Evolutionary conservation across 1,140 invertebrate species (phyloP), one percentile per base, ranked within the genome.

Genomic region (Marisa cornuarietis): DNA sequence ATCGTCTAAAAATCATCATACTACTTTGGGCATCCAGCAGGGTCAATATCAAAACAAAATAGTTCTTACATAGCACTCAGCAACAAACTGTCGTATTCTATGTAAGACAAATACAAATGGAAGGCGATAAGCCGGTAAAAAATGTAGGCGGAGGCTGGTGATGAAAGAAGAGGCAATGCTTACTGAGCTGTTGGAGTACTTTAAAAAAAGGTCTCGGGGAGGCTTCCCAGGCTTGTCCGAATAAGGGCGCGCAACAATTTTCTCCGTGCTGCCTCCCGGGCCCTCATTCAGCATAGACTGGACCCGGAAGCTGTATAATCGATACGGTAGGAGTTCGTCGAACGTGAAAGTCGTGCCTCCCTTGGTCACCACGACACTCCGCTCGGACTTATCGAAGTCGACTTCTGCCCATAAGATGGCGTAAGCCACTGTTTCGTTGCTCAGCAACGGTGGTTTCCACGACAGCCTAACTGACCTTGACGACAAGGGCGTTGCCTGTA

Each of bases 241-340:
- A 31, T 42, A 78, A 5, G 81, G 66, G 54, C 63, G 68, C 18
- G 75, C 75, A 24, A 61, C 20, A 18, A 80, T 69, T 52, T 63
- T 77, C 31, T 72, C 61, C 6, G 78, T 79, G 66, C 61, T 74
- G 18, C 69, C 62, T 11, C 76, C 75, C 4, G 61, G 62, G 13
- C 66, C 74, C 20, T 49, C 63, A 26, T 11, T 71, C 75, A 68
- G 69, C 71, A 79, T 72, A 0, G 81, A 65, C 65, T 69, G 74
- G 14, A 82, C 78, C 42, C 78, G 42, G 62, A 82, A 82, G 63
- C 76, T 82, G 78, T 82, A 82, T 22, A 69, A 71, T n/a, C 65
- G 20, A 54, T 82, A 63, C 20, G 81, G 81, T 63, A 71, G 63
- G 14, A 82, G 69, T 18, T 74, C 72, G 5, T 72, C 52, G 22